These are phyloP conservation scores for Phrynocephalus vlangalii DNA, from an alignment of 2,797 vertebrate species.

Conservation along the genomic window DNA sequence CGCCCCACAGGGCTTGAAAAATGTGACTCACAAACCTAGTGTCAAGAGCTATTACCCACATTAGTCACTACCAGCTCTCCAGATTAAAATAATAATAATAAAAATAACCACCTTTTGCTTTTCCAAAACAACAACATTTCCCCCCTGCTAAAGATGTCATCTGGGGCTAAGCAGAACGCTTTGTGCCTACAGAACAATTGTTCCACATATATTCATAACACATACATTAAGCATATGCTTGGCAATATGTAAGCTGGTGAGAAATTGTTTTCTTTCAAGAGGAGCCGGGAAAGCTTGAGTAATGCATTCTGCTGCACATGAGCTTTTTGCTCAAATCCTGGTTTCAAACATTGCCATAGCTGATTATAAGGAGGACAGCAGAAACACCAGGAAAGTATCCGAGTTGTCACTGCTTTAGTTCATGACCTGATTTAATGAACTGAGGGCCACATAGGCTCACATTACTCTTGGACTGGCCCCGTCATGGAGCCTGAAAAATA, in stretches of 20 bases:
- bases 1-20: conserved; percentile 70
- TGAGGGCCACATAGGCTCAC: no score
- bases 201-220: conserved; percentile 7
- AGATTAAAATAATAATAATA: not conserved
- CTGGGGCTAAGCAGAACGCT: not conserved
- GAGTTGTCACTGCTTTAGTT: not conserved
- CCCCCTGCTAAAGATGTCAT: not conserved
- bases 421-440: not conserved
- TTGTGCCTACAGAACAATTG: not conserved
- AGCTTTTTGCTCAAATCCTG: not conserved
- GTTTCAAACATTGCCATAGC: not conserved
- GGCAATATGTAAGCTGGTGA: not conserved
- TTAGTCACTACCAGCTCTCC: conserved; percentile 51
- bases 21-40: conserved; percentile 70
- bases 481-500: no score
- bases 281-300: conserved; percentile 6
- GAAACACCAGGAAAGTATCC: not conserved
- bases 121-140: not conserved
- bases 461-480: no score
- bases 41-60: conserved; percentile 68
- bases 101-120: not conserved
- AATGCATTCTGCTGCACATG: not conserved
- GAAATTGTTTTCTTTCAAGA: not conserved
- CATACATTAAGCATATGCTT: not conserved
- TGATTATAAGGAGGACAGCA: not conserved